These are phyloP conservation scores for Stenoptilia bipunctidactyla DNA, from an alignment of 2,888 invertebrate species.

Conservation along the genomic window DNA sequence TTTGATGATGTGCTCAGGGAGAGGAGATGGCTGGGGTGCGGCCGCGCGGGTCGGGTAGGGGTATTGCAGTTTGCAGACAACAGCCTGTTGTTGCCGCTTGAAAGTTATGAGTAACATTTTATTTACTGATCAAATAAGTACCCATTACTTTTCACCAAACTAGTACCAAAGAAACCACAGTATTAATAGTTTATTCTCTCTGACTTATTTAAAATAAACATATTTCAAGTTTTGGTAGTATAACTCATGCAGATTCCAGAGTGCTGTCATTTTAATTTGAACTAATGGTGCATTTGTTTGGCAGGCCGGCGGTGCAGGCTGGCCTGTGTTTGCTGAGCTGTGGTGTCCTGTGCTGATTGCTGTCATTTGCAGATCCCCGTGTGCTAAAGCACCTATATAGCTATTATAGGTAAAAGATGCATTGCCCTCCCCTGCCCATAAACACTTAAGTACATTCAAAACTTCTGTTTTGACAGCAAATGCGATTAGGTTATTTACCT, in stretches of 20 bases:
- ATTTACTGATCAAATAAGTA: conserved; percentile 18
- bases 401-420: conserved; percentile 34
- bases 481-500: conserved; percentile 2
- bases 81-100: conserved; percentile 66
- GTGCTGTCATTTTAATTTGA: conserved; percentile 2
- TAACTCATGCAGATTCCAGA: no score
- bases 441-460: background rate
- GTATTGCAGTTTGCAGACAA: conserved; percentile 65
- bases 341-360: conserved; percentile 59
- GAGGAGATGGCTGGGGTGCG: conserved; percentile 60
- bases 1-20: conserved; percentile 65
- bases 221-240: no score
- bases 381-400: conserved; percentile 28
- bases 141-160: background rate
- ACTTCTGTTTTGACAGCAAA: conserved; percentile 3
- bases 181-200: background rate
- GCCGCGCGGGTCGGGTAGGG: conserved; percentile 53
- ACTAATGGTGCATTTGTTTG: conserved; percentile 64
- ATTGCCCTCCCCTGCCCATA: conserved; percentile 41
- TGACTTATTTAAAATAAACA: background rate
- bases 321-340: conserved; percentile 68
- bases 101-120: conserved; percentile 70
- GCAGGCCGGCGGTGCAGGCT: conserved; percentile 70
- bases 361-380: conserved; percentile 59
- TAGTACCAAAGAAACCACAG: background rate